Evolutionary conservation across 2,888 invertebrate genomes (phyloP), one percentile per base, ranked within the genome.

Genomic region (Drosophila falleni): DNA sequence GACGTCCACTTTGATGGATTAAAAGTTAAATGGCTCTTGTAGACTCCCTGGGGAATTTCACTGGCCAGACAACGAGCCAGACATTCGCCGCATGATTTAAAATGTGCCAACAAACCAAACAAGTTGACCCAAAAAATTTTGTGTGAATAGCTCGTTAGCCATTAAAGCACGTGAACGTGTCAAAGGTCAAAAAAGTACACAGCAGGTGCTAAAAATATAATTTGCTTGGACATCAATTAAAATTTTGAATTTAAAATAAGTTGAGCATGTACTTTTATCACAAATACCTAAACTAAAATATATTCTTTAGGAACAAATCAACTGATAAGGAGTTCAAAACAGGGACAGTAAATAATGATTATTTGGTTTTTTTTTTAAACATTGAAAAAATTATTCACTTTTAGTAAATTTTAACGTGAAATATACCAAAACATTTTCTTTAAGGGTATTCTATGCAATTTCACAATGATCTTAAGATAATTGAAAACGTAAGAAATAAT

Each of bases 1-100:
- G 53, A 56, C 53, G 53, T 54, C 62, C 83, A 68, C 72, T 83
- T 79, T 84, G 81, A 81, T 81, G 84, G 79, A 83, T 85, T 87
- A 81, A 87, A 84, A 81, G 85, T 81, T 84, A 77, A 87, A 79
- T 71, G 72, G 63, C 69, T 73, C 63, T 58, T 37, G 41, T 31
- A 54, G 51, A 63, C 71, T 61, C 84, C 60, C 55, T n/a, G 46
- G 83, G 69, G 73, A 62, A 47, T 71, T 49, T 35, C 26, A 49
- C 5, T 11, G 19, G 55, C 42, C 60, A 66, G 61, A 74, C 68
- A 63, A 50, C 64, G 35, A 31, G 47, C 51, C 55, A 74, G 72
- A 62, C 71, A 69, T 44, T 50, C 56, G 35, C 54, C n/a, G 54
- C 67, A 44, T 55, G 65, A 69, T 69, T 86, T 80, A 61, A 61